These are phyloP conservation scores for Troides oblongomaculatus DNA, from an alignment of 2,888 invertebrate genomes.

Conservation along the genomic window DNA sequence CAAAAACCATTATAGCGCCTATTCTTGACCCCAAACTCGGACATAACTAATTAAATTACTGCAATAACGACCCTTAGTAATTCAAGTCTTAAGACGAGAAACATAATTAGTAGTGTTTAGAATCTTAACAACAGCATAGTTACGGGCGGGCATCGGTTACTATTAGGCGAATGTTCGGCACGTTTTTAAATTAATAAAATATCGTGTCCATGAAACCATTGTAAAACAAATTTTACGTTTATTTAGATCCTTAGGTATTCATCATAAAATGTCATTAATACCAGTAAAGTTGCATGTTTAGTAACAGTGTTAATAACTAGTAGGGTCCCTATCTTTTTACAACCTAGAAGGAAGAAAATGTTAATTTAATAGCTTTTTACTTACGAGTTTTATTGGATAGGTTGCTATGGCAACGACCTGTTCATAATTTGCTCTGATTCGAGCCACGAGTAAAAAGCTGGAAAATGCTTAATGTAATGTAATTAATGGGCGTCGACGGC, in stretches of 20 bases:
- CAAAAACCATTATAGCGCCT: no score
- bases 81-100: no score
- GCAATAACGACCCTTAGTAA: no score
- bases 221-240: neutral
- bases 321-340: neutral
- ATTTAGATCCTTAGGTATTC: neutral
- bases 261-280: neutral
- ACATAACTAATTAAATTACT: no score
- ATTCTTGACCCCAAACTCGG: no score
- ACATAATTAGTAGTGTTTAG: no score
- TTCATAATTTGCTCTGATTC: slow-evolving; percentile 10
- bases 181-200: no score
- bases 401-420: slow-evolving; percentile 26
- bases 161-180: no score
- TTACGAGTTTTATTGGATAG: neutral
- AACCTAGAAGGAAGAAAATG: neutral
- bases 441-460: slow-evolving; percentile 38
- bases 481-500: slow-evolving; percentile 60
- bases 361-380: slow-evolving; percentile 9
- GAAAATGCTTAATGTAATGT: slow-evolving; percentile 63
- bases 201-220: no score
- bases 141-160: no score
- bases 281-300: neutral
- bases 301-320: neutral
- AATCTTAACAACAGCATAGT: no score